Base-by-base conservation (phyloP, 2,113 vertebrate species). In the Phasianus colchicus region DNA sequence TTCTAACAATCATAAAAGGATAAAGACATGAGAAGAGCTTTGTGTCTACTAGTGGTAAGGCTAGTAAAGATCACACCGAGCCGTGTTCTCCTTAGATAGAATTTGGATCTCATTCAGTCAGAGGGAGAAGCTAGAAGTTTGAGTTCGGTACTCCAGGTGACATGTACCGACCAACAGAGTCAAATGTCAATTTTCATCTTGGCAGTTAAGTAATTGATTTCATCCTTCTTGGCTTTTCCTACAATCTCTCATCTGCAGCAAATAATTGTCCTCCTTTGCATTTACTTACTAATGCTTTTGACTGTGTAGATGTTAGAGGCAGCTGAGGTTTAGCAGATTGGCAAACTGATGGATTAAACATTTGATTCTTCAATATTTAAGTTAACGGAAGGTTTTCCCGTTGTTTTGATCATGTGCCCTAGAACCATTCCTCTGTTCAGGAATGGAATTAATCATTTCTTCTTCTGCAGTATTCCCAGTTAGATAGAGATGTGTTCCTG, bases 171-270 rank as follows among this genome's bases (percentile, higher is more conserved):
- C 61, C 83, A 91, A 38, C 29, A 55, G 58, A 90, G 82, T 90
- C 79, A 92, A 78, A 81, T 61, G 69, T 89, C 90, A 89, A 90
- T 95, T 95, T 92, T 43, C 77, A 48, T 94, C 79, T 86, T 6
- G 0, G 65, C 65, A 30, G 88, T 81, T 91, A 91, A 95, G 69
- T 89, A 92, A 61, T 48, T 81, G 42, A n/a, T 58, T 58, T n/a
- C 32, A n/a, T 58, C 32, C 11, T n/a, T 58, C 30, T n/a, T 58
- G 30, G 55, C 30, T 58, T n/a, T 58, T 58, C 55, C 54, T 86
- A 22, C 18, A 43, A 24, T 78, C 73, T 95, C 65, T 90, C 52
- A 81, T 95, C 54, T 92, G 85, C 70, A 90, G 93, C 88, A 91
- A 89, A 93, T 89, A 75, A 87, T 95, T 84, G 60, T 58, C 74